Base-by-base conservation (phyloP, 1,140 invertebrate species). In the Neuroterus valhalla region DNA sequence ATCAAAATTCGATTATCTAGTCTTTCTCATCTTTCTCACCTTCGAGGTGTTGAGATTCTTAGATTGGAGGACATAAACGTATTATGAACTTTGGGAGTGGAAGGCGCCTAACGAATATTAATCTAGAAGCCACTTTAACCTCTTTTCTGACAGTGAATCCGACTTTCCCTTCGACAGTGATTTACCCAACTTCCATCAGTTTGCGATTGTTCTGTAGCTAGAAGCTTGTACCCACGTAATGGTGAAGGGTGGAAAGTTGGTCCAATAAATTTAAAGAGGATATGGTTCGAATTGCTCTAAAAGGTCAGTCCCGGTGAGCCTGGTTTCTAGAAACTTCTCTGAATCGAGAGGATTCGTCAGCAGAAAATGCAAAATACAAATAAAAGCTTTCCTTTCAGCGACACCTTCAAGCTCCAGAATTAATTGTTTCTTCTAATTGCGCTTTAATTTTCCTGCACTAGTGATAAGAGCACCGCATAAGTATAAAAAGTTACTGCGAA, bases 341-440 rank as follows among this genome's bases (percentile, higher is more conserved):
- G 76, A 81, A 71, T 50, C 62, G 70, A 73, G 70, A 71, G 71
- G 72, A 72, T 77, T 77, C 75, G 42, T 74, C 66, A 70, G 73
- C 44, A 71, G 55, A 52, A 66, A 66, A 78, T 77, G 70, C 26
- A 75, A 67, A 72, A 72, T 73, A 71, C 62, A 78, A 74, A 62
- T 26, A 68, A 75, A 44, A 14, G 43, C 66, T 66, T 62, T 44
- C 69, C 52, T 38, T 46, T 68, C 71, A 62, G 43, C 44, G 43
- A 45, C 68, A 69, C 66, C 62, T 52, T 50, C 62, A 69, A 72
- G 72, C 72, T 46, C 67, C 66, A 50, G 76, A 75, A 81, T 81
- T 79, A 79, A 81, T 81, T 79, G 80, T 72, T 71, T 72, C 70
- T 74, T 81, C 75, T 77, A 75, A 72, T 70, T 70, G 42, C 68